phyloP scores from a whole-genome alignment of 1,140 invertebrate genomes.

The Matsumurasca onukii region DNA sequence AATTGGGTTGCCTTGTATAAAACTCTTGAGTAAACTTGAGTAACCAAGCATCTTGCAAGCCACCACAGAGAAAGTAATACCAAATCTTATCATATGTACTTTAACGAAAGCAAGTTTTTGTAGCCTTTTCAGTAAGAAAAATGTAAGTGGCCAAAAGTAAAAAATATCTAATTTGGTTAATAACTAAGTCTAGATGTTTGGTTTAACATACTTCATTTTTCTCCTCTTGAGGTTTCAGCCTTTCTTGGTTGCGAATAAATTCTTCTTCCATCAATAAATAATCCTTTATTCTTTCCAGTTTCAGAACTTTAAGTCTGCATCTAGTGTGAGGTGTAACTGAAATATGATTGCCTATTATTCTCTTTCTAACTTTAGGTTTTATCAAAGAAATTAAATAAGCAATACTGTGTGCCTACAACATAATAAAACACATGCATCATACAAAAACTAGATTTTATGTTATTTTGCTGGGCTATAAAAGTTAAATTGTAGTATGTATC shows the following conservation, averaged over 20 bases:
- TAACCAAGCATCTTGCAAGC: not conserved
- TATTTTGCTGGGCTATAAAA: too few relatives aligned
- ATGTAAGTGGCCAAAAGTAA: not conserved
- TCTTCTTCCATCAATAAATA: slow-evolving; percentile 99
- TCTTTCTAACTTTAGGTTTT: too few relatives aligned
- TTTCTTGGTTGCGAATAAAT: slow-evolving; percentile 97
- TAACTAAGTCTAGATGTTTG: too few relatives aligned
- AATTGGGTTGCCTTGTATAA: too few relatives aligned
- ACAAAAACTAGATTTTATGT: too few relatives aligned
- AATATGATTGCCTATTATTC: too few relatives aligned
- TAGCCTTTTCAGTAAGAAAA: not conserved
- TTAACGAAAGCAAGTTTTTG: not conserved
- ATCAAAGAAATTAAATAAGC: too few relatives aligned
- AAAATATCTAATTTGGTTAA: not conserved
- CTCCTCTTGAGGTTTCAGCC: slow-evolving; percentile 97
- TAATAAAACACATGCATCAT: too few relatives aligned
- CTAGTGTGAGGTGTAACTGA: slow-evolving; percentile 94
- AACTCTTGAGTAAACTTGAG: too few relatives aligned
- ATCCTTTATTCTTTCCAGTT: slow-evolving; percentile 98
- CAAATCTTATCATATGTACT: not conserved
- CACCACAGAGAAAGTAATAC: not conserved
- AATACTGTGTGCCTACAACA: too few relatives aligned
- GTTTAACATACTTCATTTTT: slow-evolving; percentile 83
- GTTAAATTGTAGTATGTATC: too few relatives aligned
- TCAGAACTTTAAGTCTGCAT: slow-evolving; percentile 93